Evolutionary conservation across 2,888 invertebrate species (phyloP), one percentile per base, ranked within the genome.

Genomic region (Nomada ferruginata): DNA sequence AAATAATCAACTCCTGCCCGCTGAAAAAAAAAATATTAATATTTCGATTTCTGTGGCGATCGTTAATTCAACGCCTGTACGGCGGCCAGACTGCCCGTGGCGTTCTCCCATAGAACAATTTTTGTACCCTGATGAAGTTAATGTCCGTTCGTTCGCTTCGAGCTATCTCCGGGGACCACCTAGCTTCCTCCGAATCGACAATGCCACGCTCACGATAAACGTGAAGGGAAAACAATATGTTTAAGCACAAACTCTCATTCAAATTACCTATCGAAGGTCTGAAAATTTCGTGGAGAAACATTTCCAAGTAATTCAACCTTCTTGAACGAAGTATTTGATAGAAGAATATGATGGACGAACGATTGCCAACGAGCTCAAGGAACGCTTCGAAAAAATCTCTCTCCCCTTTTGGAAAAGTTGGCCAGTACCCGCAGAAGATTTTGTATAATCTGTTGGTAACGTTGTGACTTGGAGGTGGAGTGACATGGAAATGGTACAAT

Each of bases 61-160:
- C 75, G 76, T 74, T 70, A 71, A 86, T 86, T 86, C 80, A 68
- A n/a, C 52, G 69, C 66, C 55, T 73, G 76, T 82, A 61, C 23
- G 23, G 23, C 23, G 20, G 20, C 0, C 20, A 20, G 20, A 20
- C 72, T 61, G 76, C 7, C 7, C 29, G 29, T 29, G 29, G 29
- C 29, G 7, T 29, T 29, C 29, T 7, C 29, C 7, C 36, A 15
- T 50, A 60, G 74, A 83, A 88, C 88, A 87, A 89, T 89, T 90
- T 87, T 85, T 79, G 79, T 83, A 76, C 84, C 78, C 81, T 81
- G 84, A 88, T 85, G 79, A 84, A 87, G 85, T 89, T 89, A 83
- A 89, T 87, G 85, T 78, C 79, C 76, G 72, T 57, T 60, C 68
- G 65, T 53, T 57, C 23, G 68, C 82, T 52, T 26, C 59, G 79